Percentiles rank a stretch among this genome's conserved stretches.
Evolutionary conservation across 2,888 invertebrate species (phyloP).

Genomic region (Nysson spinosus): DNA sequence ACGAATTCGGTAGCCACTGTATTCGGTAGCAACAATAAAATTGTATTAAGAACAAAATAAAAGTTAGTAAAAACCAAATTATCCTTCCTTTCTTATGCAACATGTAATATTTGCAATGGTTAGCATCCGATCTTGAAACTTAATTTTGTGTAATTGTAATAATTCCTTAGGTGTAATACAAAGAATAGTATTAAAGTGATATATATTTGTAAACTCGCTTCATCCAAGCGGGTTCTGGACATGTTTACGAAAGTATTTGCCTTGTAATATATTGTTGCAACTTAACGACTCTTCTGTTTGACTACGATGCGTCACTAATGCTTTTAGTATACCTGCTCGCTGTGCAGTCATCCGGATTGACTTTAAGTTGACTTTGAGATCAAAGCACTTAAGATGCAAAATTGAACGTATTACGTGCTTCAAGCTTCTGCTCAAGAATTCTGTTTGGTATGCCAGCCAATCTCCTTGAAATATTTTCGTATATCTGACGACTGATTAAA

Average conservation of each 20-base stretch:
- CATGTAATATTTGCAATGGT: no score
- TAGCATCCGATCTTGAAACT: no score
- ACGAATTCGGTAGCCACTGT: no score
- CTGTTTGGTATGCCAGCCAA: slow-evolving; percentile 9
- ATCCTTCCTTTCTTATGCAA: no score
- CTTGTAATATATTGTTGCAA: background rate
- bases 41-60: no score
- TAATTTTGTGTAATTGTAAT: no score
- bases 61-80: no score
- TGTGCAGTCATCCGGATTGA: slow-evolving; percentile 5
- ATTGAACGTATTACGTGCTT: slow-evolving; percentile 11
- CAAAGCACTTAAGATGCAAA: slow-evolving; percentile 22
- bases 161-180: no score
- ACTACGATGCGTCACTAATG: background rate
- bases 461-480: background rate
- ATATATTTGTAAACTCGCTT: background rate
- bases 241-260: background rate
- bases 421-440: slow-evolving; percentile 14
- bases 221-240: background rate
- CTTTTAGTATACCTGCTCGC: background rate
- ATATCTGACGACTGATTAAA: no score
- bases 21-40: no score
- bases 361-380: slow-evolving; percentile 10
- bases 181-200: no score
- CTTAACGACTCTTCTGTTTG: slow-evolving; percentile 1